These are phyloP conservation scores for Anagyrus pseudococci DNA, from an alignment of 2,888 invertebrate genomes.

Conservation along the genomic window DNA sequence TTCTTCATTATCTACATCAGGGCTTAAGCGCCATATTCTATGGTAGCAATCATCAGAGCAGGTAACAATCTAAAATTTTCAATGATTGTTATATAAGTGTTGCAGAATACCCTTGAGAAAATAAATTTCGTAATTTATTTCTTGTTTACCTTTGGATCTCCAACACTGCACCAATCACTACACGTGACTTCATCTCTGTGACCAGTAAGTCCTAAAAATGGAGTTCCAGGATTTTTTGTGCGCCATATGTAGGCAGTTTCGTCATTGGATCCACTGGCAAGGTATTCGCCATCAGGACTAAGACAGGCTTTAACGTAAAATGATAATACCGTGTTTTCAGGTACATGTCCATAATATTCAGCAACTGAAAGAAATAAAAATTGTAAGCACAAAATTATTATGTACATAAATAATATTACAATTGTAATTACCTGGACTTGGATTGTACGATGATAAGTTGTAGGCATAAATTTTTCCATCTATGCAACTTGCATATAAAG, in stretches of 20 bases:
- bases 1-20: conserved; percentile 60
- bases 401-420: no score
- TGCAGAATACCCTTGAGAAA: not conserved
- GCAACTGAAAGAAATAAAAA: conserved; percentile 52
- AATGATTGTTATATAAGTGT: not conserved
- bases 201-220: conserved; percentile 75
- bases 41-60: conserved; percentile 85
- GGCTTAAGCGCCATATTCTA: conserved; percentile 77
- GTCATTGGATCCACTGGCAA: conserved; percentile 90
- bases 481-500: conserved; percentile 86
- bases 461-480: conserved; percentile 87
- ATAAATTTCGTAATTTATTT: conserved; percentile 2
- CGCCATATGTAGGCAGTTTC: conserved; percentile 88
- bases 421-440: conserved; percentile 67
- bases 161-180: conserved; percentile 76
- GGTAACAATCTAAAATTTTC: conserved; percentile 68
- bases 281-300: conserved; percentile 80
- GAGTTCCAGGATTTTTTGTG: conserved; percentile 67
- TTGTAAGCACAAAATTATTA: not conserved
- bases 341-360: conserved; percentile 70
- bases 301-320: conserved; percentile 86
- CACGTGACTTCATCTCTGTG: conserved; percentile 88
- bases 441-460: conserved; percentile 74
- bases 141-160: conserved; percentile 65
- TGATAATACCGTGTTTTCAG: conserved; percentile 77